phyloP scores from a whole-genome alignment of 2,888 invertebrate species.

The Entomobrya proxima region DNA sequence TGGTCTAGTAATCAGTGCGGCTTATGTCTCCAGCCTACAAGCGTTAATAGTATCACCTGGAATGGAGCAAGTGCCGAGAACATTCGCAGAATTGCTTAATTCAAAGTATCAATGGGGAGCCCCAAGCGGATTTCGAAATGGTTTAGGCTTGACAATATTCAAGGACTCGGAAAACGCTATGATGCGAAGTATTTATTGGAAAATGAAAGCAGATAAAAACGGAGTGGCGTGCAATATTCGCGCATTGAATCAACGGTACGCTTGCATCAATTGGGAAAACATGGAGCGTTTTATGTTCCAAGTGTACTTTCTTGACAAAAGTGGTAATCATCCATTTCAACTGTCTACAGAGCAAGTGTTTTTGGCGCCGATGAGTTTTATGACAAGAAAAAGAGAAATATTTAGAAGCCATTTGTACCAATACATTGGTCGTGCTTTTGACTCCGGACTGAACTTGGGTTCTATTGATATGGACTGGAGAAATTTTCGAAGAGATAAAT shows the following conservation, averaged over 20 bases:
- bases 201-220: background rate
- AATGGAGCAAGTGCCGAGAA: background rate
- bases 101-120: slow-evolving; percentile 5
- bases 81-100: background rate
- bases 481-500: background rate
- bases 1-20: background rate
- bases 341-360: background rate
- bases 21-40: background rate
- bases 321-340: background rate
- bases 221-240: background rate
- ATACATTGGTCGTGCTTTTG: background rate
- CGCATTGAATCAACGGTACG: background rate
- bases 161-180: background rate
- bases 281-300: background rate
- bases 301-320: background rate
- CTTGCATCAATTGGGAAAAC: background rate
- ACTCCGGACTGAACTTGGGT: background rate
- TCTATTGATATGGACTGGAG: background rate
- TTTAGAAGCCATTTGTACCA: background rate
- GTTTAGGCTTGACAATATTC: slow-evolving; percentile 7
- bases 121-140: background rate
- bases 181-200: background rate
- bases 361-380: background rate
- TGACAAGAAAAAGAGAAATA: background rate
- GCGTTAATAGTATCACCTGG: slow-evolving; percentile 23